Percentiles rank a stretch among this genome's conserved stretches.
phyloP scores from a whole-genome alignment of 2,113 vertebrate genomes.

The Scartelaos histophorus region DNA sequence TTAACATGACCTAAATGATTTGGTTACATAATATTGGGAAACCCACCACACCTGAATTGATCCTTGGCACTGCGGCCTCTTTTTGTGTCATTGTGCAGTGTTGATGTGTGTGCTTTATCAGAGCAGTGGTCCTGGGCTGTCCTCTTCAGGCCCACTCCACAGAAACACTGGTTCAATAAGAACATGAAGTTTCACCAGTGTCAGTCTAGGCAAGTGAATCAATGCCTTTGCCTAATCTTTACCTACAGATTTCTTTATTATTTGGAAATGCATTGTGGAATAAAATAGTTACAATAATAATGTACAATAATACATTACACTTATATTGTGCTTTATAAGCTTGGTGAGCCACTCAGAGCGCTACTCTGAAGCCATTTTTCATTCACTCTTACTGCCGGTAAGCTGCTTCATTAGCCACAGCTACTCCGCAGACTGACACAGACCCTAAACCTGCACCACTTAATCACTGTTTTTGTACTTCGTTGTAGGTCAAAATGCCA shows the following conservation, averaged over 20 bases:
- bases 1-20: conserved; percentile 27
- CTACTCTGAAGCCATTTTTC: neutral
- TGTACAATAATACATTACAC: too few species aligned
- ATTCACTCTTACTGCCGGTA: neutral
- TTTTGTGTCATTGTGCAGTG: neutral
- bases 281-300: too few species aligned
- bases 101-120: conserved; percentile 1
- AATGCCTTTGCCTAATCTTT: neutral
- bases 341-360: neutral
- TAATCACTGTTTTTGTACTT: too few species aligned
- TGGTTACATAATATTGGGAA: conserved; percentile 13
- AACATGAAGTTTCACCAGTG: neutral
- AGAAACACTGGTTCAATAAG: neutral
- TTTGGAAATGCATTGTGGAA: too few species aligned
- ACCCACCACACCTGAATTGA: neutral
- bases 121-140: conserved; percentile 24
- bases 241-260: neutral
- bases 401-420: neutral
- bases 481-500: neutral
- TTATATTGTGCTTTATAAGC: neutral
- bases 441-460: neutral
- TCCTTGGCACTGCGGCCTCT: neutral
- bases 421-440: neutral
- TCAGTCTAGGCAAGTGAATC: too few species aligned
- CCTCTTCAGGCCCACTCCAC: neutral